These are phyloP conservation scores for Drosophila mayaguana DNA, from an alignment of 2,888 invertebrate genomes.

Conservation along the genomic window DNA sequence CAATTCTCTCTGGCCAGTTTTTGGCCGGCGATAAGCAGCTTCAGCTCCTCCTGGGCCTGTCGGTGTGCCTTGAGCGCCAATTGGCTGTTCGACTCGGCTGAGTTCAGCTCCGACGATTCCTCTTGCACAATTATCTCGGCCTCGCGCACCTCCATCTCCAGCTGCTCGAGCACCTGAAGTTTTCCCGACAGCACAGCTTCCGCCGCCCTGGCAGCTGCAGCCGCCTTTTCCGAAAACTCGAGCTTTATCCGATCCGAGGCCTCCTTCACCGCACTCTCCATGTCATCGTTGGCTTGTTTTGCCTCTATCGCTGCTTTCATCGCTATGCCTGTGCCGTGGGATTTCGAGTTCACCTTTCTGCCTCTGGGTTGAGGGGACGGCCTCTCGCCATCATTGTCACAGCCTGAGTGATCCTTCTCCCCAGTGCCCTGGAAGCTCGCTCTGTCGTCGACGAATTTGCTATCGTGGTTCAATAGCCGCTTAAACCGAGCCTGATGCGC, in stretches of 20 bases:
- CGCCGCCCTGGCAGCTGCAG: slow-evolving; percentile 90
- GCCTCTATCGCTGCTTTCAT: slow-evolving; percentile 90
- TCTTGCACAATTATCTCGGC: slow-evolving; percentile 88
- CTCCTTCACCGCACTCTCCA: slow-evolving; percentile 89
- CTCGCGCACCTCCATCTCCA: slow-evolving; percentile 89
- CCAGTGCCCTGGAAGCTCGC: neutral
- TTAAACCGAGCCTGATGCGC: slow-evolving; percentile 15
- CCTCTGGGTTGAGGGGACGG: neutral
- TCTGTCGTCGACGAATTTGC: neutral
- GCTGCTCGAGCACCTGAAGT: slow-evolving; percentile 88
- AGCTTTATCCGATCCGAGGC: slow-evolving; percentile 89
- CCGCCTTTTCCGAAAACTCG: slow-evolving; percentile 89
- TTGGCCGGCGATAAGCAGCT: slow-evolving; percentile 84
- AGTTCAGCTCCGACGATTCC: slow-evolving; percentile 87
- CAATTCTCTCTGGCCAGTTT: slow-evolving; percentile 86
- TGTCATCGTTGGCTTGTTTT: slow-evolving; percentile 79
- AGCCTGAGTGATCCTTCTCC: neutral
- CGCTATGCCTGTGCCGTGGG: slow-evolving; percentile 88
- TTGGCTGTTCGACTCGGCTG: slow-evolving; percentile 87
- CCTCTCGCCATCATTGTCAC: neutral
- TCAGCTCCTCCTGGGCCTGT: slow-evolving; percentile 87
- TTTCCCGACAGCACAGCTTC: slow-evolving; percentile 89
- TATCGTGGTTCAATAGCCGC: slow-evolving; percentile 4
- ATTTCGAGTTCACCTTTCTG: slow-evolving; percentile 1
- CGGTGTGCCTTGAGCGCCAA: slow-evolving; percentile 87